Evolutionary conservation across 2,113 vertebrate genomes (phyloP), one percentile per base, ranked within the genome.

Genomic region (Himantopus leucocephalus): DNA sequence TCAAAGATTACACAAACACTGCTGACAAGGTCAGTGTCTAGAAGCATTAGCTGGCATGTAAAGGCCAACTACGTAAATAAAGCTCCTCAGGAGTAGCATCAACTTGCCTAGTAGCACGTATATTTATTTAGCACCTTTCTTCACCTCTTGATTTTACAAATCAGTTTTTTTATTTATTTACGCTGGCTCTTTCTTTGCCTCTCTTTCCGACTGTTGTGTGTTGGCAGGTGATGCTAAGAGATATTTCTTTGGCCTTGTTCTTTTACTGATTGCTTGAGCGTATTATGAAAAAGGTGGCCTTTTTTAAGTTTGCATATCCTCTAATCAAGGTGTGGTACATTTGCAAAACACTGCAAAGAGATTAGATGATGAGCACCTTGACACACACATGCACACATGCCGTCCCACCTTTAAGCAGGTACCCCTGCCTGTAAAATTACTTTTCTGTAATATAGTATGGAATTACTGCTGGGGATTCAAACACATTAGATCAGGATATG

Each of bases 31-130:
- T 94, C 95, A 86, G 85, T 41, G 76, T 84, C 82, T 72, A 18
- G 67, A 81, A 94, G 95, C 91, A 91, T 97, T 96, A 94, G 58
- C 76, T 68, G 66, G 60, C 80, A 39, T 76, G 89, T 94, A 92
- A 96, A 89, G 83, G 92, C 76, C 77, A 91, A 45, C 43, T 72
- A 60, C 4, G 3, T 78, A 95, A 96, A 96, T 74, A 81, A 94
- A 85, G 56, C 64, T 94, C 55, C 91, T 88, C 64, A 59, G 60
- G 60, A 92, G 64, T 3, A 50, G 8, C 22, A 78, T 86, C 89
- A 92, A 76, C 70, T 87, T 78, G 48, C 45, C 29, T 55, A 45
- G 62, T 48, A 84, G 34, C 84, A 67, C 52, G 39, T 6, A 27
- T 41, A 85, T 83, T 88, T 93, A 68, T 93, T 80, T 84, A 83